Evolutionary conservation across 2,797 vertebrate species (phyloP).

Genomic region (Aeoliscus strigatus): DNA sequence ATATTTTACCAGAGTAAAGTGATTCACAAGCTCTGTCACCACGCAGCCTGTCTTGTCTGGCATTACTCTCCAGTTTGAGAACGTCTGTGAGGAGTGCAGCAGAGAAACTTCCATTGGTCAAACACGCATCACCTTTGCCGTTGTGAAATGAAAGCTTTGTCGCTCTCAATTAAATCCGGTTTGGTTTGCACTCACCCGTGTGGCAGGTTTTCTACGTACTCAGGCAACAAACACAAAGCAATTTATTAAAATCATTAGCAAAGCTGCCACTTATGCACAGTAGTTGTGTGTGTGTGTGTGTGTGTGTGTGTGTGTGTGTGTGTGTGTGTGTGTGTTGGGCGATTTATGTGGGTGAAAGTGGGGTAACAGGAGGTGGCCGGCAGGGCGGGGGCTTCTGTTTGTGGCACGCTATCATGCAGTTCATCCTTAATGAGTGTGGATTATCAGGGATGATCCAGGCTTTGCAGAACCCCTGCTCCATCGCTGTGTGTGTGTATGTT

Average conservation of each 20-base stretch:
- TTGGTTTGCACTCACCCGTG: constrained; percentile 47
- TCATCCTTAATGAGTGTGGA: constrained; percentile 83
- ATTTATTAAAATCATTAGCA: constrained; percentile 69
- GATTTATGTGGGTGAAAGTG: constrained; percentile 22
- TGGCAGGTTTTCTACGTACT: constrained; percentile 47
- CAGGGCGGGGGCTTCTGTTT: constrained; percentile 29
- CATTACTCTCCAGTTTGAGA: constrained; percentile 29
- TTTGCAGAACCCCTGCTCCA: constrained; percentile 74
- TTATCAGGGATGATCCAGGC: constrained; percentile 86
- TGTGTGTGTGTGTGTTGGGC: too few relatives aligned
- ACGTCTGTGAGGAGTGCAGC: constrained; percentile 16
- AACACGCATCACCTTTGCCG: constrained; percentile 7
- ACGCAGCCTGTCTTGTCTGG: constrained; percentile 25
- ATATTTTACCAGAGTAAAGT: constrained; percentile 34
- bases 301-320: too few relatives aligned
- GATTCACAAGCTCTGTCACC: constrained; percentile 32
- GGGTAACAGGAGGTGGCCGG: constrained; percentile 35
- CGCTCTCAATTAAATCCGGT: constrained; percentile 46
- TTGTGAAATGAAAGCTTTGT: constrained; percentile 47
- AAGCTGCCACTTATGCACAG: constrained; percentile 61
- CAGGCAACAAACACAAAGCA: constrained; percentile 23
- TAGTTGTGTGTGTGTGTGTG: constrained; percentile 11
- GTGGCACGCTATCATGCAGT: constrained; percentile 78
- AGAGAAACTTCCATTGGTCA: constrained; percentile 23
- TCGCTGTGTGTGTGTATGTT: constrained; percentile 24